phyloP scores from a whole-genome alignment of 2,113 vertebrate species.

The Echinops telfairi region DNA sequence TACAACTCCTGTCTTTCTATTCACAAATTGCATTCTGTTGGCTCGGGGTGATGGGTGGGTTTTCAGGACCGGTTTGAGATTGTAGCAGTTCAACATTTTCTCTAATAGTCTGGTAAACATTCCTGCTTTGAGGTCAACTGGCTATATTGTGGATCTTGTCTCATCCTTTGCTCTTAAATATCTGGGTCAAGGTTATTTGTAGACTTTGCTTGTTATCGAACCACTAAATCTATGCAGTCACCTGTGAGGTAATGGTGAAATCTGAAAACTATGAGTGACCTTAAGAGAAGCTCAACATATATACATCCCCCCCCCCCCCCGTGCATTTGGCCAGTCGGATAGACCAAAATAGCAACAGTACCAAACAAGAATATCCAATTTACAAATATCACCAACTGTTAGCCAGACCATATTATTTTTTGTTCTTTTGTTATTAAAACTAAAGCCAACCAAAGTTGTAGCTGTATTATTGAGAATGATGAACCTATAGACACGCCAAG shows the following conservation, averaged over 20 bases:
- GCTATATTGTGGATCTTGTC: constrained; percentile 25
- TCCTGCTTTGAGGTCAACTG: constrained; percentile 24
- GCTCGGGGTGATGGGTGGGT: background rate
- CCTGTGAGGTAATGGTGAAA: background rate
- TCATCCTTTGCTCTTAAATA: constrained; percentile 53
- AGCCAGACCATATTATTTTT: background rate
- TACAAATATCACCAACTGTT: background rate
- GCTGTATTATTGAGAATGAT: no score
- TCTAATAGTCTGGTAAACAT: background rate
- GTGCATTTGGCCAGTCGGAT: background rate
- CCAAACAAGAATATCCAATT: background rate
- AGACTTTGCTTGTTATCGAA: constrained; percentile 41
- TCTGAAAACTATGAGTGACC: background rate
- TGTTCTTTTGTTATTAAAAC: background rate
- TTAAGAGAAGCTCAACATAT: background rate
- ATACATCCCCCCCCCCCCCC: background rate
- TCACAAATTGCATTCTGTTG: background rate
- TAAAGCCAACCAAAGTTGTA: background rate
- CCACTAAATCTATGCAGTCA: constrained; percentile 11
- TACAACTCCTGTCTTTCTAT: background rate
- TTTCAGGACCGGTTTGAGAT: background rate
- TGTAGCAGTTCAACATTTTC: background rate
- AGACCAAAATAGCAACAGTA: background rate
- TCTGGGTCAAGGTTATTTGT: constrained; percentile 62
- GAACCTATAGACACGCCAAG: no score